Base-by-base conservation (phyloP, 2,888 invertebrate species). In the Psococerastis gibbosa region DNA sequence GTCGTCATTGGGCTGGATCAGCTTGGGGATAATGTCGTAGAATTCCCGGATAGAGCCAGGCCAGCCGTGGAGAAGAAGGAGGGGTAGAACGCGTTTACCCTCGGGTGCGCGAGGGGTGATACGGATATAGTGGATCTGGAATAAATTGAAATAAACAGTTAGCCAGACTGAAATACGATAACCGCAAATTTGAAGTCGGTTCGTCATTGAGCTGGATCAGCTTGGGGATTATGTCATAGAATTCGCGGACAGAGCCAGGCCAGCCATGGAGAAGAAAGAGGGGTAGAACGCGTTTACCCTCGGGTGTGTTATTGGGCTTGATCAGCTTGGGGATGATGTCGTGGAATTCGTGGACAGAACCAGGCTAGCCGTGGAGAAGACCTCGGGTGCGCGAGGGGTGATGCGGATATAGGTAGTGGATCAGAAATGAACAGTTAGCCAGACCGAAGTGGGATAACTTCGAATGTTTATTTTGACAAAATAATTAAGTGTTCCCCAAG, bases 351-450 rank as follows among this genome's bases (percentile, higher is more conserved):
- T 57, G 59, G 18, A 69, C 52, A 34, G 61, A 64, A 6, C 68
- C 67, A n/a, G 68, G 69, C 68, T 69, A 68, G 11, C 68, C 69
- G 50, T 68, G 68, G 6, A 62, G 55, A 43, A 69, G 33, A 43
- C n/a, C n/a, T n/a, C n/a, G n/a, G n/a, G n/a, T n/a, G n/a, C n/a
- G n/a, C n/a, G n/a, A n/a, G n/a, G n/a, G n/a, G n/a, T n/a, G n/a
- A n/a, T n/a, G n/a, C n/a, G n/a, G n/a, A n/a, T n/a, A n/a, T n/a
- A n/a, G n/a, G n/a, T n/a, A n/a, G n/a, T n/a, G n/a, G n/a, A n/a
- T n/a, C n/a, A n/a, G n/a, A n/a, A n/a, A n/a, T n/a, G n/a, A n/a
- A n/a, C n/a, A n/a, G n/a, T n/a, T n/a, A n/a, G n/a, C n/a, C n/a
- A n/a, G n/a, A n/a, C n/a, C n/a, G n/a, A n/a, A n/a, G n/a, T n/a